These are phyloP conservation scores for Notolabrus celidotus DNA, from an alignment of 2,797 vertebrate genomes.

Conservation along the genomic window DNA sequence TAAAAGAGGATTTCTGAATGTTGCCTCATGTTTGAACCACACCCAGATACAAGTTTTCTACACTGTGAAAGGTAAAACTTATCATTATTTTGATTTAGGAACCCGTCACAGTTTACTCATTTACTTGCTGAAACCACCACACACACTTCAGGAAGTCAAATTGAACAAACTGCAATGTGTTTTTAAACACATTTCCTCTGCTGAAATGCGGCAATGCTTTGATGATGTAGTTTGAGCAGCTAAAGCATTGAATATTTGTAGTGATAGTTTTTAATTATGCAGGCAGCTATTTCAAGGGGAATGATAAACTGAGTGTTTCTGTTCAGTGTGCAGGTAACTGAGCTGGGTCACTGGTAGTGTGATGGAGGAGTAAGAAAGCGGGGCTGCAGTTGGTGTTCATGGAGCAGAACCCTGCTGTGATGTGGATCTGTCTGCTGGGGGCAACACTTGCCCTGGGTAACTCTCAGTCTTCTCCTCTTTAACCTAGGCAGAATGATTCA, in stretches of 20 bases:
- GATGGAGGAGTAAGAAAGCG: constrained; percentile 9
- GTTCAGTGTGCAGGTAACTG: background rate
- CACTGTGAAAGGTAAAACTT: too few species aligned
- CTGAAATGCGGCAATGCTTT: background rate
- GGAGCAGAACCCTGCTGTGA: constrained; percentile 22
- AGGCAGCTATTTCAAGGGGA: background rate
- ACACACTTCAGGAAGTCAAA: too few species aligned
- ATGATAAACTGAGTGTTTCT: background rate
- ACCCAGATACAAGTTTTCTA: too few species aligned
- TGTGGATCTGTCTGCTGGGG: constrained; percentile 55
- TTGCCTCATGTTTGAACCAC: too few species aligned
- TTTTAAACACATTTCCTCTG: background rate
- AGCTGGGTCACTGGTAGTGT: background rate
- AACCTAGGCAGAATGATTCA: background rate
- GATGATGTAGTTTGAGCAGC: too few species aligned
- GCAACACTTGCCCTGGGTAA: constrained; percentile 55
- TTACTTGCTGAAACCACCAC: too few species aligned
- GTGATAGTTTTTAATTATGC: background rate
- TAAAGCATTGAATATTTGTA: background rate
- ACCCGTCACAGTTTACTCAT: too few species aligned
- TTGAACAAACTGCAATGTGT: too few species aligned
- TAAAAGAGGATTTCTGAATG: too few species aligned
- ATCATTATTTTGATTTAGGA: too few species aligned
- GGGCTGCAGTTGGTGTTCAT: constrained; percentile 8
- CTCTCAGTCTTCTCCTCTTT: background rate